phyloP scores from a whole-genome alignment of 2,797 vertebrate genomes.

The Galaxias olidus region DNA sequence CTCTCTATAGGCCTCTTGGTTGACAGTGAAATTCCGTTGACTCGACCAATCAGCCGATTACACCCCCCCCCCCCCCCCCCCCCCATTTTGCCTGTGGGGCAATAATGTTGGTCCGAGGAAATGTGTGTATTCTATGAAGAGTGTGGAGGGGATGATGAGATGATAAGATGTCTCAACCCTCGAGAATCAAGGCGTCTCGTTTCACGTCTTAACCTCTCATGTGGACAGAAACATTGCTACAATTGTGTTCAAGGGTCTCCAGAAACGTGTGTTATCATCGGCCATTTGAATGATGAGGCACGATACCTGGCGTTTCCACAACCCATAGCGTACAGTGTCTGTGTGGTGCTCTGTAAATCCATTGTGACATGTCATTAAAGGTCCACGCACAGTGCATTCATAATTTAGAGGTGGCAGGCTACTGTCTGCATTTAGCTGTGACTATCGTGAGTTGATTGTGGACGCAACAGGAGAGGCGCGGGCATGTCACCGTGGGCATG shows the following conservation, averaged over 20 bases:
- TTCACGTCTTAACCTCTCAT: slow-evolving; percentile 18
- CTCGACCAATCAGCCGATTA: slow-evolving; percentile 56
- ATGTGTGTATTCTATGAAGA: slow-evolving; percentile 43
- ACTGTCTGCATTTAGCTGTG: background rate
- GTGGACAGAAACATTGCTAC: no score
- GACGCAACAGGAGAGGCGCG: slow-evolving; percentile 33
- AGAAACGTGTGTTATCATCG: no score
- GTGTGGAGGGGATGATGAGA: slow-evolving; percentile 54
- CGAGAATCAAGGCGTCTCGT: slow-evolving; percentile 47
- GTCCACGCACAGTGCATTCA: no score
- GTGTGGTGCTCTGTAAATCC: no score
- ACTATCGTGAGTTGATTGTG: background rate
- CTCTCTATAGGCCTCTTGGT: no score
- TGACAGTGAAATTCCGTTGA: slow-evolving; percentile 23
- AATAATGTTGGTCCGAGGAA: slow-evolving; percentile 40
- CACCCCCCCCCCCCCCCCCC: background rate
- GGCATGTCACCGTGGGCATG: slow-evolving; percentile 45
- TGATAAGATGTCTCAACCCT: no score
- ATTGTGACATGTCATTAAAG: no score
- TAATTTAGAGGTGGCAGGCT: no score
- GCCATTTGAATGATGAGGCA: no score
- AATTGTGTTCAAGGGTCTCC: no score
- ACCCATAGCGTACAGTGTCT: no score
- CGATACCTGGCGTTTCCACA: no score
- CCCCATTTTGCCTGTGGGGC: slow-evolving; percentile 25